phyloP scores from a whole-genome alignment of 2,888 invertebrate genomes.

The Dorcus hopei region DNA sequence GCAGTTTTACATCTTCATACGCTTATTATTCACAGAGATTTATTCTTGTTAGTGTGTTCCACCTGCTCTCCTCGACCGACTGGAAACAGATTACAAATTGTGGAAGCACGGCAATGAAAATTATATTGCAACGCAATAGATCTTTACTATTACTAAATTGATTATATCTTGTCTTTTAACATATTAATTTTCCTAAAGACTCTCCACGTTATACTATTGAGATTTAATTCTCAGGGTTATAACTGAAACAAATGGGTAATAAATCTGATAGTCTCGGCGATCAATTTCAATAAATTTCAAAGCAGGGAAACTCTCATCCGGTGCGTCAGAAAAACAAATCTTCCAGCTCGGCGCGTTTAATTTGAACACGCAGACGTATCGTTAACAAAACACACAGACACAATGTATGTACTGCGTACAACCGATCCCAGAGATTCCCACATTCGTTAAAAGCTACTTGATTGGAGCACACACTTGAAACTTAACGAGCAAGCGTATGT shows the following conservation, averaged over 20 bases:
- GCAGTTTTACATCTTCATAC: slow-evolving; percentile 35
- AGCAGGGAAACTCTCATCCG: neutral
- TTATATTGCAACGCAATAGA: no score
- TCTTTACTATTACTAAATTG: no score
- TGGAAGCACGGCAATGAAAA: no score
- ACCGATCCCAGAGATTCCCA: slow-evolving; percentile 23
- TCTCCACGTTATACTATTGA: no score
- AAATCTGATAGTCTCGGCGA: no score
- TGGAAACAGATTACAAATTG: no score
- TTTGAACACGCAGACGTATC: slow-evolving; percentile 18
- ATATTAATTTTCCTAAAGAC: no score
- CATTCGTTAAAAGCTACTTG: slow-evolving; percentile 30
- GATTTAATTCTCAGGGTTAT: no score
- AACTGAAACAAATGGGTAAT: no score
- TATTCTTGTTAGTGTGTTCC: slow-evolving; percentile 5
- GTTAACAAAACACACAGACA: slow-evolving; percentile 21
- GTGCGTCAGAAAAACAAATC: neutral
- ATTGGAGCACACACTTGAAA: slow-evolving; percentile 31
- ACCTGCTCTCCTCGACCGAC: neutral
- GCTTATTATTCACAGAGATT: slow-evolving; percentile 20
- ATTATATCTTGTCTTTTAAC: no score
- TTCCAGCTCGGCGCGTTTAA: neutral
- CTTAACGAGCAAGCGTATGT: slow-evolving; percentile 31
- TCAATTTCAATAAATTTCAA: no score
- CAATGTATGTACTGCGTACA: no score